Conservation (phyloP, 2,888 invertebrate species). For the Drosophila antonietae region DNA sequence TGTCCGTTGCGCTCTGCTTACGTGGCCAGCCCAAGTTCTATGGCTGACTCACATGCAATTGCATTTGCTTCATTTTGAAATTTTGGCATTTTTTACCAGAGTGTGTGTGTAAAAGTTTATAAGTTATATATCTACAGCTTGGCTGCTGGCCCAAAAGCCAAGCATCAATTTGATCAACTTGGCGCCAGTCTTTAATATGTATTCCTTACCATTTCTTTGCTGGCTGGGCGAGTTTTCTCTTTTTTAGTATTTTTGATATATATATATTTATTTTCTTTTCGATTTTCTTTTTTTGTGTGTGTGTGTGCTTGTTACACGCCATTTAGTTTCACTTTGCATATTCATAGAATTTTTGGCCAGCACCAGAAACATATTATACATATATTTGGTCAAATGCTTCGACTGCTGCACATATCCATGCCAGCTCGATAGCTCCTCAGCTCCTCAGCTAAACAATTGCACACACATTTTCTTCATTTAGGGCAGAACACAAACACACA, state of each 20-base stretch:
- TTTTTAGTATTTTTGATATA: not conserved
- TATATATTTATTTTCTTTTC: not conserved
- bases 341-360: constrained; percentile 51
- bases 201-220: constrained; percentile 39
- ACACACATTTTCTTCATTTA: constrained; percentile 30
- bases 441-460: constrained; percentile 13
- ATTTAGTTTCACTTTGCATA: constrained; percentile 74
- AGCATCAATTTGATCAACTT: constrained; percentile 77
- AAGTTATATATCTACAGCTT: constrained; percentile 56
- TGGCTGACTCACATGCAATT: constrained; percentile 53
- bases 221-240: constrained; percentile 8
- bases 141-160: constrained; percentile 66
- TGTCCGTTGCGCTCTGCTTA: constrained; percentile 72
- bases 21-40: constrained; percentile 19
- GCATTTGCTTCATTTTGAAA: constrained; percentile 48
- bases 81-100: constrained; percentile 11
- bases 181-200: constrained; percentile 75
- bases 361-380: constrained; percentile 45
- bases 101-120: constrained; percentile 49
- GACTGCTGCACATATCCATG: constrained; percentile 16
- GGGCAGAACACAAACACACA: not conserved
- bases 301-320: constrained; percentile 68
- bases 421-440: no score
- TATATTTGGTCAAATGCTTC: constrained; percentile 42
- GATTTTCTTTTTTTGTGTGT: constrained; percentile 24